Base-by-base conservation (phyloP, 2,113 vertebrate species). In the Cyprinus carpio region DNA sequence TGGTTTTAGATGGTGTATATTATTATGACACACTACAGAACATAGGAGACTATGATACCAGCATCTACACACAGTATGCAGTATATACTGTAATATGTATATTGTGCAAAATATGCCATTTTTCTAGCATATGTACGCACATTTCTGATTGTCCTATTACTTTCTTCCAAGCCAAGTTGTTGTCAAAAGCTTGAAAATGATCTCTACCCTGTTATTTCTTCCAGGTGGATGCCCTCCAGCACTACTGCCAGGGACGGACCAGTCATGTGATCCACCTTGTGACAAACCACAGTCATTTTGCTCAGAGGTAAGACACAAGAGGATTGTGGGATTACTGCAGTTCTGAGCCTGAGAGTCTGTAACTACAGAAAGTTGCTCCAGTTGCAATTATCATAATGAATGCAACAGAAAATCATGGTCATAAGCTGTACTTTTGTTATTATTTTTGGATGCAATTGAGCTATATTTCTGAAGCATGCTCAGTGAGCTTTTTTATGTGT, bases 191-290 rank as follows among this genome's bases (percentile, higher is more conserved):
- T 49, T 54, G n/a, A 49, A 76, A 76, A 29, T 20, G 40, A 43
- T 43, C 9, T 43, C 40, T 43, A 43, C 40, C 40, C 40, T 43
- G 27, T 29, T 29, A 40, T 71, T 83, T 92, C 89, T 91, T 88
- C 13, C 93, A 99, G 98, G 98, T 84, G 98, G 98, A 84, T 99
- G 98, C 88, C 94, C 96, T 89, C 91, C 95, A 6, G 88, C 95
- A 43, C 94, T 88, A 88, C 95, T 96, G 71, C 96, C 95, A 54
- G 94, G 95, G 77, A 93, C 93, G 88, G 97, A 97, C 91, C 96
- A 96, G 93, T 96, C 96, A 86, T 99, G 98, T 92, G 96, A 96
- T 75, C 97, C 96, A 10, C 94, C 95, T 4, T 99, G 98, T 90
- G 95, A 94, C 86, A 96, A 96, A 85, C 95, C 95, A 60, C 96